Evolutionary conservation across 2,888 invertebrate genomes (phyloP), one percentile per base, ranked within the genome.

Genomic region (Meiosimyza platycephala): DNA sequence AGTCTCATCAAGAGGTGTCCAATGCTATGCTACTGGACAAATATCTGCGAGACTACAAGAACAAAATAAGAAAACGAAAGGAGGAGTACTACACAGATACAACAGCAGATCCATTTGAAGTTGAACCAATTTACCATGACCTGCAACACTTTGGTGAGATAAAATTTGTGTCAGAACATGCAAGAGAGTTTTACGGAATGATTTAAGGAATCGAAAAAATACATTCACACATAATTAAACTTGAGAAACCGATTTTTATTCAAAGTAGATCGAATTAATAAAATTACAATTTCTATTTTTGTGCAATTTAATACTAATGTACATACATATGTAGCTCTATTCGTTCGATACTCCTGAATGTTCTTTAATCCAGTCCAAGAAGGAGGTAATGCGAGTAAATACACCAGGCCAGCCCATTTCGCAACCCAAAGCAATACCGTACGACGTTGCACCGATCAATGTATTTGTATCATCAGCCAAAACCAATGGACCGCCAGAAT

Each of bases 361-460:
- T 0, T 63, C 59, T 33, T 80, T 78, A 60, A 86, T 86, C 87
- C 87, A 86, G 73, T 84, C 83, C 75, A 85, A 69, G 74, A 79
- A 85, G 6, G 79, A 74, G 0, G 7, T 54, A 9, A 77, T 80
- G 73, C 84, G 84, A 1, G 60, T 72, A 16, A 85, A 86, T 3
- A 84, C 85, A 50, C 82, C 84, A 15, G 87, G 86, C 77, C 80
- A 85, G 12, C 83, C 83, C 1, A 54, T 33, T 77, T 84, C 84
- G 65, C 87, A 87, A 47, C 86, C 86, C 0, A 84, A 18, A 7
- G 40, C 16, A 9, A 63, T 54, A 3, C 63, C 63, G 15, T 54
- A 63, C 16, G 70, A 70, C 4, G 70, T 70, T 16, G n/a, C 6
- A 12, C 70, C 70, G 33, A 70, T 54, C 13, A 33, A 22, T 18